phyloP scores from a whole-genome alignment of 2,888 invertebrate species.

The Aquatica leii region DNA sequence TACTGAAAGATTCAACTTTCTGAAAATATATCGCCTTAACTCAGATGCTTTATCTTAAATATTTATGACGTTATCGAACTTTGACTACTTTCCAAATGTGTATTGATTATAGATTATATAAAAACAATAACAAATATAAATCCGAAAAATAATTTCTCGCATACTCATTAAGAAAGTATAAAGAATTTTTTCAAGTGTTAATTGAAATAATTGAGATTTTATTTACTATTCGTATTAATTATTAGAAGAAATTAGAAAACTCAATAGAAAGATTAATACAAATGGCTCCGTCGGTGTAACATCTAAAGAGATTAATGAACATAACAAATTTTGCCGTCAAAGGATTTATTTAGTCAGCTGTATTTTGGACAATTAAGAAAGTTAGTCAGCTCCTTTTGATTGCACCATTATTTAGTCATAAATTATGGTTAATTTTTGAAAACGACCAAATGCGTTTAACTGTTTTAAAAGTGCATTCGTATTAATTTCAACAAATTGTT shows the following conservation, averaged over 20 bases:
- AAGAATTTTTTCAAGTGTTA: constrained; percentile 10
- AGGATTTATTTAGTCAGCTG: constrained; percentile 56
- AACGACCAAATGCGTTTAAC: background rate
- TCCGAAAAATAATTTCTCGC: background rate
- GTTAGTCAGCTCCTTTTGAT: constrained; percentile 37
- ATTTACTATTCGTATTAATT: constrained; percentile 31
- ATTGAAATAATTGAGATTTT: constrained; percentile 34
- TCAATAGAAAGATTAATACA: constrained; percentile 37
- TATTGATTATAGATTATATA: constrained; percentile 33
- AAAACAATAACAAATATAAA: constrained; percentile 25
- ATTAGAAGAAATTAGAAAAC: constrained; percentile 35
- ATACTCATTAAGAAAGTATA: background rate
- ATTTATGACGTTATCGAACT: constrained; percentile 38
- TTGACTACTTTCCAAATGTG: constrained; percentile 35
- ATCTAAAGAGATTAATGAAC: constrained; percentile 31
- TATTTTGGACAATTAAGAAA: constrained; percentile 56
- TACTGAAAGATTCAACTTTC: constrained; percentile 40
- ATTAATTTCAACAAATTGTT: constrained; percentile 10
- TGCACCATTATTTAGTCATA: constrained; percentile 35
- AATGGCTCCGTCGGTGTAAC: constrained; percentile 30
- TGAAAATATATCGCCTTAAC: constrained; percentile 39
- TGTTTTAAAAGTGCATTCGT: constrained; percentile 9
- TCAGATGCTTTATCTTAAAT: constrained; percentile 37
- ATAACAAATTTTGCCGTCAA: constrained; percentile 51
- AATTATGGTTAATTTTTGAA: constrained; percentile 29